These are phyloP conservation scores for Eupeodes corollae DNA, from an alignment of 1,140 invertebrate genomes.

Conservation along the genomic window DNA sequence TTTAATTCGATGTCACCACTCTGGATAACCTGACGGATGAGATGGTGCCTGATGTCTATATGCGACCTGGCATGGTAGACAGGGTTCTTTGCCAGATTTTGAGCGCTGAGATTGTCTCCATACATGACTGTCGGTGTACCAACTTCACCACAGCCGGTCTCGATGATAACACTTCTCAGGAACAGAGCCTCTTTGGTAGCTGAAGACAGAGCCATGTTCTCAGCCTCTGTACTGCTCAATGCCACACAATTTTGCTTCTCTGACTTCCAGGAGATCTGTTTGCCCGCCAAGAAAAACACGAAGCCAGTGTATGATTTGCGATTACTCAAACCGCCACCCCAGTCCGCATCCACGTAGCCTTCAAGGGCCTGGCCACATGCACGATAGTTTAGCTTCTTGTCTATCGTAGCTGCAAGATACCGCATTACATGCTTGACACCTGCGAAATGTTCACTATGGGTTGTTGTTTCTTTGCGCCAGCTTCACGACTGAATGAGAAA, in stretches of 20 bases:
- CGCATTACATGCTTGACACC: conserved; percentile 1
- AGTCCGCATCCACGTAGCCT: conserved; percentile 12
- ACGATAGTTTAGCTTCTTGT: neutral
- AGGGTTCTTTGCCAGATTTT: conserved; percentile 11
- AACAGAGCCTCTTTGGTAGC: conserved; percentile 16
- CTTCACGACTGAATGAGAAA: neutral
- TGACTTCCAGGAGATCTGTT: conserved; percentile 8
- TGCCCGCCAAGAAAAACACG: neutral
- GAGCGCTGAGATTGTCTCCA: conserved; percentile 15
- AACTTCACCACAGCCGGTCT: conserved; percentile 3
- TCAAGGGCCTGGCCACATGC: neutral
- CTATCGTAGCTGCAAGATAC: neutral
- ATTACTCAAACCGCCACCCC: too few relatives aligned
- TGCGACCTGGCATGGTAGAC: conserved; percentile 16
- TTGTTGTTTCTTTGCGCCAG: neutral
- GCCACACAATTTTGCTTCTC: too few relatives aligned
- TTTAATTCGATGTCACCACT: conserved; percentile 5
- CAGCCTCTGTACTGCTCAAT: too few relatives aligned
- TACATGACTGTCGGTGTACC: neutral
- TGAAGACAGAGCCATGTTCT: conserved; percentile 16
- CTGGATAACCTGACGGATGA: conserved; percentile 7
- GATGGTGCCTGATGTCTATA: conserved; percentile 19
- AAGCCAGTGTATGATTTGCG: conserved; percentile 14
- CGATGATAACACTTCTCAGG: conserved; percentile 9
- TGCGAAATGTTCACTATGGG: neutral